These are phyloP conservation scores for Protobothrops mucrosquamatus DNA, from an alignment of 2,113 vertebrate species.

Conservation along the genomic window DNA sequence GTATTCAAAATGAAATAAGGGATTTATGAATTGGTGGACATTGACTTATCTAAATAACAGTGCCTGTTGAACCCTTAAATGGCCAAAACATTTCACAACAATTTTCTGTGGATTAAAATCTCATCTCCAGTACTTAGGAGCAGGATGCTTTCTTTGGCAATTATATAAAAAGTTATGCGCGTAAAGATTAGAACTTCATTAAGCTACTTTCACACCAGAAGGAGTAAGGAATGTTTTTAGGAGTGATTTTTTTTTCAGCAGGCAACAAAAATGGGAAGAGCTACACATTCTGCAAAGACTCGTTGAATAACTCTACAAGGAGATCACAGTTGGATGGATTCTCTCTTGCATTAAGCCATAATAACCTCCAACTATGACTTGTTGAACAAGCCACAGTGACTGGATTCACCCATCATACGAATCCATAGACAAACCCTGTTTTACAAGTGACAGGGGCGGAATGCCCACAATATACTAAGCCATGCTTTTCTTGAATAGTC, in stretches of 20 bases:
- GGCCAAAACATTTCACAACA: constrained; percentile 41
- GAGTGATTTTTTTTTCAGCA: constrained; percentile 18
- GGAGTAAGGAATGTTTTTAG: constrained; percentile 10
- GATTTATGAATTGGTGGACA: neutral
- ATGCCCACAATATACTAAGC: neutral
- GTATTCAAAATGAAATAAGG: neutral
- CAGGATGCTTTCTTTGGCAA: neutral
- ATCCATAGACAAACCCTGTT: neutral
- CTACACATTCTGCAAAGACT: neutral
- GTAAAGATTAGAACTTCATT: neutral
- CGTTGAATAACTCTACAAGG: neutral
- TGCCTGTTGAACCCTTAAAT: constrained; percentile 46
- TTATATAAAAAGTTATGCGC: neutral
- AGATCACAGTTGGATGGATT: neutral
- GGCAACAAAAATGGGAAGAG: constrained; percentile 29
- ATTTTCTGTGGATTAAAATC: constrained; percentile 50
- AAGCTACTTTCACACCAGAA: neutral
- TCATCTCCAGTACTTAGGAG: constrained; percentile 36
- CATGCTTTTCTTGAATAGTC: neutral
- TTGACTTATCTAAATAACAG: constrained; percentile 30
- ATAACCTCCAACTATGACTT: neutral
- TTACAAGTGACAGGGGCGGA: neutral
- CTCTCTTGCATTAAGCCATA: neutral
- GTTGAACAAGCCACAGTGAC: neutral
- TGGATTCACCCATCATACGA: neutral